Percentiles rank a stretch among this genome's conserved stretches.
Evolutionary conservation across 2,888 invertebrate species (phyloP).

Genomic region (Drosophila sordidula): DNA sequence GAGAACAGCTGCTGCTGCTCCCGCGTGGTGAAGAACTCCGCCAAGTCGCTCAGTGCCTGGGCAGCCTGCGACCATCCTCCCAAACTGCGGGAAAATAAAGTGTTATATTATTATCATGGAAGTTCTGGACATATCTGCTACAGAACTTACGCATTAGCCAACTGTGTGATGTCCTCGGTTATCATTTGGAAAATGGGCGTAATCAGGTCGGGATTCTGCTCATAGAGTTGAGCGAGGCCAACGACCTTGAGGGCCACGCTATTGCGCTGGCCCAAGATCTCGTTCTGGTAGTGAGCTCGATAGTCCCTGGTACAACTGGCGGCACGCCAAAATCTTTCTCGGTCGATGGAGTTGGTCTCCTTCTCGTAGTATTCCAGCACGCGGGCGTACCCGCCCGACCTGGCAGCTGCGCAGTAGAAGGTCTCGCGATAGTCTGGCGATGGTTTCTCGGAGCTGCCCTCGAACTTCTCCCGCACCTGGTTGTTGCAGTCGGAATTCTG

Average conservation of each 20-base stretch:
- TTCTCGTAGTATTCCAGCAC: slow-evolving; percentile 85
- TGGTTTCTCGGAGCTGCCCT: slow-evolving; percentile 22
- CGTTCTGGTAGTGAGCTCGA: slow-evolving; percentile 86
- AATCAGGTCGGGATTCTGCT: slow-evolving; percentile 85
- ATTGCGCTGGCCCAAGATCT: slow-evolving; percentile 83
- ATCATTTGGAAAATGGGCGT: slow-evolving; percentile 68
- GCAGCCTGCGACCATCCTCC: slow-evolving; percentile 68
- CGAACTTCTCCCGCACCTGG: slow-evolving; percentile 84
- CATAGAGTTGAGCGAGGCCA: slow-evolving; percentile 85
- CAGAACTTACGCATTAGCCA: slow-evolving; percentile 68
- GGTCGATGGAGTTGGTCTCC: slow-evolving; percentile 88
- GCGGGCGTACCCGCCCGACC: slow-evolving; percentile 31
- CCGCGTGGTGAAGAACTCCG: slow-evolving; percentile 72
- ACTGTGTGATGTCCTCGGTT: slow-evolving; percentile 42
- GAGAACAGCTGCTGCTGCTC: slow-evolving; percentile 59
- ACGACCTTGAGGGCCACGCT: slow-evolving; percentile 52
- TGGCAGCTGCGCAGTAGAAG: slow-evolving; percentile 57
- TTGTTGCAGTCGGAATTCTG: slow-evolving; percentile 87
- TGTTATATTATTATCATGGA: not conserved
- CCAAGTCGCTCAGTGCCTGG: slow-evolving; percentile 60
- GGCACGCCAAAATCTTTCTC: slow-evolving; percentile 87
- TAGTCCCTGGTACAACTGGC: slow-evolving; percentile 88
- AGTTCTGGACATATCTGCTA: not conserved
- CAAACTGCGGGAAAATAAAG: slow-evolving; percentile 48
- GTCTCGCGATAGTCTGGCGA: slow-evolving; percentile 64